Base-by-base conservation (phyloP, 1,140 invertebrate species). In the Maconellicoccus hirsutus region DNA sequence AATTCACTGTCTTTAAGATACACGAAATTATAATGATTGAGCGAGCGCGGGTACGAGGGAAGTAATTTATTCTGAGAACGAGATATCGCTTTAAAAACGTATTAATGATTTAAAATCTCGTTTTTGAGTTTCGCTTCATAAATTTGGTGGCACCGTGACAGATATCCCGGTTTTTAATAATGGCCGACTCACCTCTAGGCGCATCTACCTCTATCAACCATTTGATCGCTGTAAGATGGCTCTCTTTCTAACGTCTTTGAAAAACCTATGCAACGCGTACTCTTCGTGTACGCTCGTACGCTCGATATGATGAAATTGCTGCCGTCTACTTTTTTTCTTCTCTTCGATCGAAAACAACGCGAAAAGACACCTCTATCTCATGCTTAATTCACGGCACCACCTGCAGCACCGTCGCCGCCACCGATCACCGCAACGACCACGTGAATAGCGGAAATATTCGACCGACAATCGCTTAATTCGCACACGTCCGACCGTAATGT, bases 91-190 rank as follows among this genome's bases (percentile, higher is more conserved):
- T 66, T 4, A 66, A 66, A 66, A 66, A 66, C 61, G 61, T 66
- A 66, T 66, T 66, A 66, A 66, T 66, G 61, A 66, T 66, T 66
- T 66, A 66, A 66, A 66, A 66, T 66, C 61, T 66, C 61, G 61
- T 66, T 66, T 66, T 66, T 66, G 61, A 66, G 61, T 66, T 66
- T 66, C 61, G 61, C 61, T 66, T 66, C 61, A 66, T 66, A 66
- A 66, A 66, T 66, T 66, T 66, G 61, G 61, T 66, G 61, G 61
- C 61, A 66, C 61, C 61, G 61, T 66, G 61, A 66, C 61, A 66
- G 61, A 66, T 66, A 66, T 66, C 19, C 61, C 61, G 61, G 61
- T 66, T 66, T 52, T 66, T 66, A 66, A 66, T 66, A 66, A 66
- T 66, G 61, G 61, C 61, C 61, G 61, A 66, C 61, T 66, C 61